A percentile compares a stretch with the other conserved stretches of the same genome.
Evolutionary conservation across 2,797 vertebrate species (phyloP).

Genomic region (Lophotriccus pileatus): DNA sequence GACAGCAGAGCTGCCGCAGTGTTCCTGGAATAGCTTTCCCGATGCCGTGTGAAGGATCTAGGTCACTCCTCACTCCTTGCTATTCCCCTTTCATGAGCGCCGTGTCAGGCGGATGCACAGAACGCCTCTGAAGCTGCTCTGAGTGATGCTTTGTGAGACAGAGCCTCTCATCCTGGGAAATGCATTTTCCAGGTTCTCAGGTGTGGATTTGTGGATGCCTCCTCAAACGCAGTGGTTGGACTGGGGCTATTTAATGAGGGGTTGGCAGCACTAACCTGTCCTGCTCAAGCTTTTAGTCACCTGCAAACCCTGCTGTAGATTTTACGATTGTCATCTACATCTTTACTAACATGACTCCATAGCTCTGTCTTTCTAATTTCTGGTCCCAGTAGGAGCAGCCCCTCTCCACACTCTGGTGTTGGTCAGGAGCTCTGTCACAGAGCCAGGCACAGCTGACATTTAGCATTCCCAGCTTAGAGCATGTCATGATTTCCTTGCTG

Average conservation of each 20-base stretch:
- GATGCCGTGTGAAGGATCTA: conserved; percentile 27
- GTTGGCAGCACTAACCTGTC: neutral
- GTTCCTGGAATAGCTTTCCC: conserved; percentile 39
- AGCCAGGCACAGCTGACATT: neutral
- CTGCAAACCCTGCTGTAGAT: neutral
- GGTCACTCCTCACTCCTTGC: conserved; percentile 44
- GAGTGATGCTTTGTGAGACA: neutral
- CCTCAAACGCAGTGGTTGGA: neutral
- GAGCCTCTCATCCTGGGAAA: neutral
- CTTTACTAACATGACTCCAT: neutral
- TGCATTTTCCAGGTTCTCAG: neutral
- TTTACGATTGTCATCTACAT: neutral
- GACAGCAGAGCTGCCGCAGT: neutral
- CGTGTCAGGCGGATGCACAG: neutral
- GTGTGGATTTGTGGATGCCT: neutral
- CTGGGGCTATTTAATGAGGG: neutral
- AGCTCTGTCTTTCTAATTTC: neutral
- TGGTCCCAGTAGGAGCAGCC: neutral
- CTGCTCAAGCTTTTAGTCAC: neutral
- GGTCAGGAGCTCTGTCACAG: neutral
- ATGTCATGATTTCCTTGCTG: neutral
- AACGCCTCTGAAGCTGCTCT: neutral
- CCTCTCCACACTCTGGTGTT: fast-evolving
- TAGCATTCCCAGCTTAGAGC: neutral
- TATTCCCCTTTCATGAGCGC: neutral